Evolutionary conservation across 1,140 invertebrate species (phyloP).

Genomic region (Zaprionus gabonicus): DNA sequence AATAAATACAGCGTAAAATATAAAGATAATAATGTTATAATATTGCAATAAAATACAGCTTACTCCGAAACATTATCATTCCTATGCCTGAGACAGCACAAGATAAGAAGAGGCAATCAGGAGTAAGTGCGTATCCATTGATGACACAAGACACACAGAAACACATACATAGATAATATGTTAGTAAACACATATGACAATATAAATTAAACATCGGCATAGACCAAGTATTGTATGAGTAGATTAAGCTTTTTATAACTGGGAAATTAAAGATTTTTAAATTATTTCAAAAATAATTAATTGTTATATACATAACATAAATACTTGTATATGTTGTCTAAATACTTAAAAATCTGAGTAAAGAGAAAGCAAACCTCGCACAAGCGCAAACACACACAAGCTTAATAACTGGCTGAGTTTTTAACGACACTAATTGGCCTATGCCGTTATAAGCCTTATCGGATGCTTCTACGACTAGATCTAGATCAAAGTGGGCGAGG

Average conservation of each 20-base stretch:
- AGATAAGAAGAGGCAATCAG: slow-evolving; percentile 16
- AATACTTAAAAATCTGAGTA: no score
- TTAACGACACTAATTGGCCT: slow-evolving; percentile 33
- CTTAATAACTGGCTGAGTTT: neutral
- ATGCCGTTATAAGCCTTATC: slow-evolving; percentile 19
- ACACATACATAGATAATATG: slow-evolving; percentile 8
- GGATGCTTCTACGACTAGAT: slow-evolving; percentile 9
- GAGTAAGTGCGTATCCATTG: neutral
- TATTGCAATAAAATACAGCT: slow-evolving; percentile 18
- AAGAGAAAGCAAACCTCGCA: slow-evolving; percentile 8
- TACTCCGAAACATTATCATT: slow-evolving; percentile 45
- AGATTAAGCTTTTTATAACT: neutral
- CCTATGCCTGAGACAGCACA: slow-evolving; percentile 34
- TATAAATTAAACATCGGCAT: neutral
- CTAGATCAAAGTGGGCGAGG: slow-evolving; percentile 17
- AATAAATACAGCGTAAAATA: neutral
- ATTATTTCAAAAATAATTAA: no score
- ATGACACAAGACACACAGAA: neutral
- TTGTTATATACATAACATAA: no score
- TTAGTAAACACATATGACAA: neutral
- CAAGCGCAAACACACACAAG: slow-evolving; percentile 14
- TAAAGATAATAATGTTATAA: neutral
- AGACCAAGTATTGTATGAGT: neutral
- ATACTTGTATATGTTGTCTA: no score
- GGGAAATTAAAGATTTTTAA: no score